Conservation (phyloP, 2,113 vertebrate genomes). For the Carlito syrichta region DNA sequence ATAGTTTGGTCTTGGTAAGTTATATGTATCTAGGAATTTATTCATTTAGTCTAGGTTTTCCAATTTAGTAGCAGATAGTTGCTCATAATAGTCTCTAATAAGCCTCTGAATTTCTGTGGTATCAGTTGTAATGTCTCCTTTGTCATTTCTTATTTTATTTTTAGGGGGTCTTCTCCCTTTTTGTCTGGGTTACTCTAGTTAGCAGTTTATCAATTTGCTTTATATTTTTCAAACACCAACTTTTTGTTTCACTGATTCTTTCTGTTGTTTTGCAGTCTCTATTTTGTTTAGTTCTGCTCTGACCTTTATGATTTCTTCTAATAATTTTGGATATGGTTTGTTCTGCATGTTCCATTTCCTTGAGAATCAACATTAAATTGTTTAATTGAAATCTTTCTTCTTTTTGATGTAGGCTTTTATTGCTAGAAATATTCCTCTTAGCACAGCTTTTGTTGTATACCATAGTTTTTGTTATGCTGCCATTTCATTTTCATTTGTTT, state of each 20-base stretch:
- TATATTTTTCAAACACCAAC: background rate
- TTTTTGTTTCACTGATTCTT: background rate
- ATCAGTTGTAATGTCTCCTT: background rate
- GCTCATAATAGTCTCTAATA: background rate
- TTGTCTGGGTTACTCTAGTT: background rate
- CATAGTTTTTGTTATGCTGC: background rate
- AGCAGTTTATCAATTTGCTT: background rate
- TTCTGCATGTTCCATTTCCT: background rate
- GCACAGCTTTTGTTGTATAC: background rate
- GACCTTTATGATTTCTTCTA: background rate
- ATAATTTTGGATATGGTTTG: background rate
- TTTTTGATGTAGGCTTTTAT: background rate
- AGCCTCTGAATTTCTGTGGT: background rate
- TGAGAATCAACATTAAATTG: background rate
- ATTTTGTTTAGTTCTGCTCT: background rate
- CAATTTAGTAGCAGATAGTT: background rate
- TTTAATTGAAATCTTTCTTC: background rate
- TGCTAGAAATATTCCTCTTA: background rate
- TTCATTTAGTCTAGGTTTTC: background rate
- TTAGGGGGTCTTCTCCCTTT: background rate
- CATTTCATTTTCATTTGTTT: background rate
- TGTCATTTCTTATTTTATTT: background rate
- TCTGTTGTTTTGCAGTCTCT: background rate
- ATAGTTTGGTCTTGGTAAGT: background rate
- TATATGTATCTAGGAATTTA: background rate